A percentile compares a stretch with the other conserved stretches of the same genome.
phyloP scores from a whole-genome alignment of 2,113 vertebrate genomes.

The Aldabrachelys gigantea region DNA sequence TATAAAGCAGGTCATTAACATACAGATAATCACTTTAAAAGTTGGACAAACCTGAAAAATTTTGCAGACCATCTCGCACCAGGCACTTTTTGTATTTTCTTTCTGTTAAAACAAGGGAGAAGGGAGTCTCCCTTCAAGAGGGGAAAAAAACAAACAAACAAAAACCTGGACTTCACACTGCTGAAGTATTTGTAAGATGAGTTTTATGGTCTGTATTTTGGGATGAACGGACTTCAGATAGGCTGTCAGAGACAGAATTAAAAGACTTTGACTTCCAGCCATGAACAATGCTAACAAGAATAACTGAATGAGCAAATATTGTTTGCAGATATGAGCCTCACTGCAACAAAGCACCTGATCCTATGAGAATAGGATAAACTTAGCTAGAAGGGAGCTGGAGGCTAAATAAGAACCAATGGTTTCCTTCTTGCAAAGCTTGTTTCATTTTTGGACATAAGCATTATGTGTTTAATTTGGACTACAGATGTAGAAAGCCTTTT shows the following conservation, averaged over 20 bases:
- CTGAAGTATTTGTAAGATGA: not conserved
- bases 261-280: fast-evolving
- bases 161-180: not conserved
- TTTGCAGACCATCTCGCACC: not conserved
- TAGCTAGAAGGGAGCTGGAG: not conserved
- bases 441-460: too few species aligned
- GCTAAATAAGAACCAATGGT: not conserved
- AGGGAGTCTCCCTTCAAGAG: not conserved
- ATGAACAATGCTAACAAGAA: fast-evolving
- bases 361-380: not conserved
- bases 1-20: not conserved
- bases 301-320: fast-evolving
- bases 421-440: not conserved
- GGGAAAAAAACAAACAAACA: not conserved
- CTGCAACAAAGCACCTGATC: fast-evolving
- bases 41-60: not conserved
- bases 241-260: not conserved
- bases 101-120: not conserved
- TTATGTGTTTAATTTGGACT: not conserved
- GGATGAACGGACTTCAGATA: not conserved
- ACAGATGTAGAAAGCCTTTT: not conserved
- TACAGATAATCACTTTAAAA: not conserved
- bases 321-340: not conserved
- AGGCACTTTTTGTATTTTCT: not conserved
- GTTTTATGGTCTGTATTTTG: not conserved